phyloP scores from a whole-genome alignment of 2,888 invertebrate genomes.

The Aleiodes leptofemur region DNA sequence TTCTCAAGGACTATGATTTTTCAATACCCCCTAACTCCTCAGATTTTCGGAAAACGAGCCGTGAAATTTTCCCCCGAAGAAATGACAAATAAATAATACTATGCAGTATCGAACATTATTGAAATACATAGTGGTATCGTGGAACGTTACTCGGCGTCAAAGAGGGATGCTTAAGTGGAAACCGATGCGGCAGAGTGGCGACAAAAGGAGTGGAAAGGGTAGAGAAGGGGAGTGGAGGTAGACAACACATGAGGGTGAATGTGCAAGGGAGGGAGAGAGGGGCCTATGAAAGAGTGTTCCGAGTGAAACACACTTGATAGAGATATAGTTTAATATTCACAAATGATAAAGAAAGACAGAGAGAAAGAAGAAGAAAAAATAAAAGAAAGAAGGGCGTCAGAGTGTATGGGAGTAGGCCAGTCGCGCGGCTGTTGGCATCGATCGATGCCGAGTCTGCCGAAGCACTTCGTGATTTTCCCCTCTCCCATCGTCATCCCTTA shows the following conservation, averaged over 20 bases:
- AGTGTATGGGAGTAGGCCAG: constrained; percentile 48
- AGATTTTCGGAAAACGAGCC: too few species aligned
- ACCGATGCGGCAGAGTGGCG: constrained; percentile 44
- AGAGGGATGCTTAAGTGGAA: constrained; percentile 56
- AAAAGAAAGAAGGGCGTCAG: constrained; percentile 24
- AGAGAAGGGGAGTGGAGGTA: neutral
- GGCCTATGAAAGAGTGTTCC: neutral
- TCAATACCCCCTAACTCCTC: neutral
- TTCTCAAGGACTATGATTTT: neutral
- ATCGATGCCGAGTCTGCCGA: constrained; percentile 55
- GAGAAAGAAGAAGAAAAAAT: constrained; percentile 21
- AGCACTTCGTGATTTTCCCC: constrained; percentile 47
- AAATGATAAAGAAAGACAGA: constrained; percentile 36
- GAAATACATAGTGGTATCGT: neutral
- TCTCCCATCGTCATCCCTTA: constrained; percentile 38
- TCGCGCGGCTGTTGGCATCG: constrained; percentile 50
- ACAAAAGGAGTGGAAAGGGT: constrained; percentile 22
- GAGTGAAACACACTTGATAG: neutral
- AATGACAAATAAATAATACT: neutral
- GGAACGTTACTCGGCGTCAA: constrained; percentile 43
- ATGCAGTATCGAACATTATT: constrained; percentile 1
- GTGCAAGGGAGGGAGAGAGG: constrained; percentile 17
- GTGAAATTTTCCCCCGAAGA: neutral
- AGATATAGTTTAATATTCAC: constrained; percentile 19
- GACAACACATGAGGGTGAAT: constrained; percentile 10